Percentiles rank a stretch among this genome's conserved stretches.
These are phyloP conservation scores for Kryphioiulus occultus DNA, from an alignment of 2,888 invertebrate genomes.

Conservation along the genomic window DNA sequence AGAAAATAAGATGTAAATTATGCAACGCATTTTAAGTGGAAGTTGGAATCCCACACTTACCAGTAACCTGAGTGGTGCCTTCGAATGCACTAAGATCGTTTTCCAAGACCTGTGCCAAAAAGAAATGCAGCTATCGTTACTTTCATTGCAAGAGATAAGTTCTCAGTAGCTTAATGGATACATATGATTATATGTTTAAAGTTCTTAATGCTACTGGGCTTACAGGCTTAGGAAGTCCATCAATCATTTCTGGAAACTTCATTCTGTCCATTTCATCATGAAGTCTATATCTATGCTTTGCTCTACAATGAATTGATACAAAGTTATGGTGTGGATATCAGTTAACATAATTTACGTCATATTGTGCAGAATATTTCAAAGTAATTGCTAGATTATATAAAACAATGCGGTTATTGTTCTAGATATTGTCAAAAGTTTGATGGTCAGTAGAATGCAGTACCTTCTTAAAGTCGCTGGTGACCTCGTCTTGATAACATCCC, in stretches of 20 bases:
- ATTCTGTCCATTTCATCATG: slow-evolving; percentile 69
- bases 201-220: slow-evolving; percentile 48
- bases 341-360: too few relatives aligned
- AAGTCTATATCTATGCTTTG: slow-evolving; percentile 71
- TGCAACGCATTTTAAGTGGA: too few relatives aligned
- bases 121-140: background rate
- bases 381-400: too few relatives aligned
- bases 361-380: too few relatives aligned
- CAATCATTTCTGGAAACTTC: slow-evolving; percentile 71
- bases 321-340: too few relatives aligned
- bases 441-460: background rate
- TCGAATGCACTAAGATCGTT: background rate
- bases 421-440: too few relatives aligned
- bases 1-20: background rate
- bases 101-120: background rate
- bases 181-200: background rate
- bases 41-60: background rate
- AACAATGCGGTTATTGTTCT: too few relatives aligned
- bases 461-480: background rate
- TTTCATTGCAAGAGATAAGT: too few relatives aligned
- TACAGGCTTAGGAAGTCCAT: slow-evolving; percentile 64
- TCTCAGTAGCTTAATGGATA: background rate
- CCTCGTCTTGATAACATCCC: background rate
- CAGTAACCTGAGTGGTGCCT: background rate
- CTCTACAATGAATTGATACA: slow-evolving; percentile 66